A percentile compares a stretch with the other conserved stretches of the same genome.
phyloP scores from a whole-genome alignment of 2,888 invertebrate species.

The Thysanoteuthis rhombus region DNA sequence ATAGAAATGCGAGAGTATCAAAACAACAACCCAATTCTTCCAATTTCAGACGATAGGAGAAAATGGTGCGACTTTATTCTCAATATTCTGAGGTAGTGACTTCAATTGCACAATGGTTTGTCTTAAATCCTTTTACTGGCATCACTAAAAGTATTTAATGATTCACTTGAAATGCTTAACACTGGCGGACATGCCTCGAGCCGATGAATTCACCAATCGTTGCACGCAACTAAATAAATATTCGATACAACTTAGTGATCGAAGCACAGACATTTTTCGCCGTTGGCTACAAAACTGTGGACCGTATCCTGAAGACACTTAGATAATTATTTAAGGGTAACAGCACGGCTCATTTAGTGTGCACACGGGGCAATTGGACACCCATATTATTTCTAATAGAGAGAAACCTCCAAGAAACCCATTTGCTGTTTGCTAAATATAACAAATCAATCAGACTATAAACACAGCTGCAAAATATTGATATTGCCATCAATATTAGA shows the following conservation, averaged over 20 bases:
- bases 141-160: background rate
- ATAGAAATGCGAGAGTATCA: no score
- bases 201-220: background rate
- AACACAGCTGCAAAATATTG: no score
- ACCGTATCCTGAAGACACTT: background rate
- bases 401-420: background rate
- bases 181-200: background rate
- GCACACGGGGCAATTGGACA: background rate
- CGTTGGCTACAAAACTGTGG: background rate
- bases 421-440: background rate
- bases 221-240: background rate
- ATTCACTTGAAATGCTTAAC: background rate
- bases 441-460: no score
- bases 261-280: background rate
- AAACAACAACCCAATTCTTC: no score
- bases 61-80: background rate
- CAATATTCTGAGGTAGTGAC: background rate
- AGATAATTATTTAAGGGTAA: background rate
- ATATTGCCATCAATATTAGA: no score
- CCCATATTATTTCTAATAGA: background rate
- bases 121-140: background rate
- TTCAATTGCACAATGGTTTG: background rate
- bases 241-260: background rate
- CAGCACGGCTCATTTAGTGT: background rate
- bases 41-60: no score